Base-by-base conservation (phyloP, 2,113 vertebrate species). In the Agelaius tricolor region DNA sequence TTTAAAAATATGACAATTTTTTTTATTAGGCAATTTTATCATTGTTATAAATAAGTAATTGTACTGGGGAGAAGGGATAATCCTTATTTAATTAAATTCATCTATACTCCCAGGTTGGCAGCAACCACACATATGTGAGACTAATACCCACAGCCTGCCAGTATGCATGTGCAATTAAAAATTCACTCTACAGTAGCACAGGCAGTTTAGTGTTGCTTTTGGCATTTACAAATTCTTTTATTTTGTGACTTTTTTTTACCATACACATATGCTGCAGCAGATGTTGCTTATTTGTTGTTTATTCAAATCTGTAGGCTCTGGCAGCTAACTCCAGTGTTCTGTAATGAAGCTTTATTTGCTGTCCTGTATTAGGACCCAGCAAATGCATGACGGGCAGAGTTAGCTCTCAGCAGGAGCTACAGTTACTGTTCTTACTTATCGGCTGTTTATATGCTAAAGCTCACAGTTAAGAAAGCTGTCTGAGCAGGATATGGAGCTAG, bases 21-120 rank as follows among this genome's bases (percentile, higher is more conserved):
- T 97, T 98, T 98, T 98, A 98, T 98, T 98, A 98, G 97, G 95
- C 97, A 98, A 98, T 98, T 98, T 97, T 98, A 98, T 98, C 98
- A 98, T 98, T 98, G 98, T 98, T 98, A 98, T 98, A 98, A 98
- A 98, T 98, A 98, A 98, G 98, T 98, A 98, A 98, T 98, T 98
- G 98, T 98, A 98, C 98, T 98, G 98, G 98, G 97, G 97, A 98
- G 97, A 98, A 98, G 97, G 98, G 98, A 98, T 98, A 98, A 98
- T 98, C 98, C 98, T 98, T 98, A 98, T 98, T 98, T 98, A 98
- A 98, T 98, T 98, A 98, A 98, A 98, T 98, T 98, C 98, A 98
- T 98, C 98, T 98, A 98, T 98, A 98, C 98, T 98, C 98, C 98
- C 98, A 98, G 97, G 98, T 98, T 98, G 98, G 98, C 98, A 98